Conservation (phyloP, 2,797 vertebrate species). For the Spea hammondii region DNA sequence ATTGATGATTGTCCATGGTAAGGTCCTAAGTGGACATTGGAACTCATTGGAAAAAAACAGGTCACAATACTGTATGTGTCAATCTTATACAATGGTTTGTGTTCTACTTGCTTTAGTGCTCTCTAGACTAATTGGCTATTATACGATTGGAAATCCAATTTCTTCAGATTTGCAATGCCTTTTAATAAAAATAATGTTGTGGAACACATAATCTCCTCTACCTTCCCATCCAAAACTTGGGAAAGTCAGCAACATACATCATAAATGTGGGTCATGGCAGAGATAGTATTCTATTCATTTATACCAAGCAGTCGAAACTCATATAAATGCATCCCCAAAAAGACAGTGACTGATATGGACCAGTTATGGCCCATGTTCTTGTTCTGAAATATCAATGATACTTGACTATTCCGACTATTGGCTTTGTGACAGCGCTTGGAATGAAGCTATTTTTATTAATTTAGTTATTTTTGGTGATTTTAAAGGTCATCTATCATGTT, state of each 20-base stretch:
- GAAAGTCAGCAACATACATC: not conserved
- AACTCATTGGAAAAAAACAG: too few relatives aligned
- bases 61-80: too few relatives aligned
- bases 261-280: not conserved
- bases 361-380: conserved; percentile 61
- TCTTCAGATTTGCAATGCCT: too few relatives aligned
- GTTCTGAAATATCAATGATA: conserved; percentile 69
- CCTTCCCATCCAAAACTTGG: conserved; percentile 21
- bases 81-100: too few relatives aligned
- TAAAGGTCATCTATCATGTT: conserved; percentile 82
- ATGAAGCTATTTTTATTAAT: conserved; percentile 86
- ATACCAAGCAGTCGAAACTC: conserved; percentile 52
- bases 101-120: too few relatives aligned
- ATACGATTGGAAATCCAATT: too few relatives aligned
- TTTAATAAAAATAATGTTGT: too few relatives aligned
- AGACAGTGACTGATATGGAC: conserved; percentile 62
- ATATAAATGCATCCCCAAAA: conserved; percentile 49
- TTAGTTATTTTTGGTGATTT: conserved; percentile 85
- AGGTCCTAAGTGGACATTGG: too few relatives aligned
- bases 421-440: conserved; percentile 79
- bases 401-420: conserved; percentile 75
- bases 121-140: too few relatives aligned
- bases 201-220: conserved; percentile 11
- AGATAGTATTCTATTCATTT: too few relatives aligned
- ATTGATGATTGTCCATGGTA: too few relatives aligned